Percentiles rank a stretch among this genome's conserved stretches.
Conservation (phyloP, 2,888 invertebrate genomes). For the Dione juno region DNA sequence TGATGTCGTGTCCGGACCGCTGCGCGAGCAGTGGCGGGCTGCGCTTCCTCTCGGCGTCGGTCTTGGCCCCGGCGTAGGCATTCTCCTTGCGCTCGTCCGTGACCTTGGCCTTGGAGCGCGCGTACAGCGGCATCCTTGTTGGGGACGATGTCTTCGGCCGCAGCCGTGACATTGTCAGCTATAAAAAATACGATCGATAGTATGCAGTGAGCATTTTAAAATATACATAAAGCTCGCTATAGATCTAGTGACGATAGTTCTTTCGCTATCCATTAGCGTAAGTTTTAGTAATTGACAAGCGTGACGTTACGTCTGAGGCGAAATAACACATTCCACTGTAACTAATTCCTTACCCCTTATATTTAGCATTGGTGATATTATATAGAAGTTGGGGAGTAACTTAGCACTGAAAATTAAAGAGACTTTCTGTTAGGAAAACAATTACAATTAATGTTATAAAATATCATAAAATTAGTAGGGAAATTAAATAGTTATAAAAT, state of each 20-base stretch:
- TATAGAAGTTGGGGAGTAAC: constrained; percentile 59
- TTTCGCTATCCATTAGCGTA: constrained; percentile 20
- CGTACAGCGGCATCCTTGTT: constrained; percentile 66
- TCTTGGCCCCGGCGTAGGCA: constrained; percentile 70
- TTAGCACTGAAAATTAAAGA: constrained; percentile 79
- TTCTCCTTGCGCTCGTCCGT: constrained; percentile 78
- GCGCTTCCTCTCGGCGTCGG: constrained; percentile 61
- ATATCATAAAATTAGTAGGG: constrained; percentile 1
- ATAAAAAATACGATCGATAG: constrained; percentile 48
- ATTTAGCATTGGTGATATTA: constrained; percentile 59
- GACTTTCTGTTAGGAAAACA: constrained; percentile 43
- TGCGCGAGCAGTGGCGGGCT: constrained; percentile 56
- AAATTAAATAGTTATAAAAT: constrained; percentile 9
- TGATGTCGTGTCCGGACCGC: constrained; percentile 54
- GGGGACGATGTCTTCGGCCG: constrained; percentile 72
- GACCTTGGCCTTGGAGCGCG: constrained; percentile 69
- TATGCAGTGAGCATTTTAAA: background rate
- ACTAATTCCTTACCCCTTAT: constrained; percentile 67
- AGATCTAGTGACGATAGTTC: constrained; percentile 15
- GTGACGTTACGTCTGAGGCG: constrained; percentile 58
- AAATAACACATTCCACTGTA: constrained; percentile 65
- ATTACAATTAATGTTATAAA: constrained; percentile 37
- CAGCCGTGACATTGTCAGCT: constrained; percentile 74
- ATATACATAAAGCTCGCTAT: background rate
- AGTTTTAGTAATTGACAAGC: constrained; percentile 53